phyloP scores from a whole-genome alignment of 2,797 vertebrate species.

The Steatocranus sp. region DNA sequence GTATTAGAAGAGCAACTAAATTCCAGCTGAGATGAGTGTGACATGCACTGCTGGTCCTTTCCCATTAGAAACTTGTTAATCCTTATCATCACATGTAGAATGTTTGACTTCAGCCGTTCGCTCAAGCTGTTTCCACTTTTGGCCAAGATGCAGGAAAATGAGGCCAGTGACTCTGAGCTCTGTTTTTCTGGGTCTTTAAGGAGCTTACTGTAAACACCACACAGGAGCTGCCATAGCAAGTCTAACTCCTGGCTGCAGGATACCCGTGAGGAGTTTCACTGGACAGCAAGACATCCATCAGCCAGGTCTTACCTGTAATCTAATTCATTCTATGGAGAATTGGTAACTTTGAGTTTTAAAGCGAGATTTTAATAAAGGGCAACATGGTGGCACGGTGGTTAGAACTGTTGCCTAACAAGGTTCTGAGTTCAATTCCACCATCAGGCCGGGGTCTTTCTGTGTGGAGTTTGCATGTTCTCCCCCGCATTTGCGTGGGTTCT shows the following conservation, averaged over 20 bases:
- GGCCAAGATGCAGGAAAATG: slow-evolving; percentile 33
- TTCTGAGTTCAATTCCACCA: background rate
- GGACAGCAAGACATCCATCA: slow-evolving; percentile 40
- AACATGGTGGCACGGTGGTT: rapidly evolving
- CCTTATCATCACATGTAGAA: slow-evolving; percentile 21
- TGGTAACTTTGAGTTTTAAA: background rate
- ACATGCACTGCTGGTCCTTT: background rate
- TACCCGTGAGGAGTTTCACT: slow-evolving; percentile 7
- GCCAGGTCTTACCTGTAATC: background rate
- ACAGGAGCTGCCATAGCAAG: slow-evolving; percentile 5
- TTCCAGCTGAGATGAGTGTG: slow-evolving; percentile 13
- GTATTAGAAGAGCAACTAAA: background rate
- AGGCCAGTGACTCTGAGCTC: slow-evolving; percentile 48
- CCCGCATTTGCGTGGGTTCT: no score
- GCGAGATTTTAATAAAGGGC: background rate
- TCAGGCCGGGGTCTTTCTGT: background rate
- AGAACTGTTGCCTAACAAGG: background rate
- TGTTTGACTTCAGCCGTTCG: slow-evolving; percentile 12
- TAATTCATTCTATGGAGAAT: background rate
- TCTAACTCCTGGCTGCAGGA: slow-evolving; percentile 13
- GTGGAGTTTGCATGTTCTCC: background rate
- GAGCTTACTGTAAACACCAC: slow-evolving; percentile 51
- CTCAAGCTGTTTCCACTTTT: background rate
- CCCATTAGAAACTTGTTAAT: slow-evolving; percentile 44
- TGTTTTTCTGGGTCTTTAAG: slow-evolving; percentile 41